Evolutionary conservation across 2,888 invertebrate species (phyloP).

Genomic region (Dasypolia templi): DNA sequence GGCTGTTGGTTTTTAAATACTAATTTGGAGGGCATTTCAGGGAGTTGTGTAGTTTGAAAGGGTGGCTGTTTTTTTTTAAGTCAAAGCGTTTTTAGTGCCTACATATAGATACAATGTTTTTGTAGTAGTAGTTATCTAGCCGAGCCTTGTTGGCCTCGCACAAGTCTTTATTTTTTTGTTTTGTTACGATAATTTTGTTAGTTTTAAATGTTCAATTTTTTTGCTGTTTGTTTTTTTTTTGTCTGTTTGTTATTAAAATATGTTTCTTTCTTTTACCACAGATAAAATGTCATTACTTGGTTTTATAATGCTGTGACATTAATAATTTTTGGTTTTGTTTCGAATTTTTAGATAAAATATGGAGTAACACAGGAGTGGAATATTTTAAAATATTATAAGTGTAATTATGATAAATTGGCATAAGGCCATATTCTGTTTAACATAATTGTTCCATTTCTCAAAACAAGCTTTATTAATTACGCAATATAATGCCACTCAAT

Average conservation of each 20-base stretch:
- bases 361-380: background rate
- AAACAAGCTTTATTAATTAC: constrained; percentile 18
- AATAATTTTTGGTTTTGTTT: background rate
- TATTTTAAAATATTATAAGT: background rate
- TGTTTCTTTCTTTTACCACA: background rate
- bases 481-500: constrained; percentile 32
- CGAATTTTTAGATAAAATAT: background rate
- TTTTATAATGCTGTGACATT: background rate
- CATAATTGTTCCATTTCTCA: constrained; percentile 1
- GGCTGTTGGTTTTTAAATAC: constrained; percentile 46
- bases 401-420: too few relatives aligned
- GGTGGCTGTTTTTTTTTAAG: background rate
- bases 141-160: too few relatives aligned
- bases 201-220: too few relatives aligned
- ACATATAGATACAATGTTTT: background rate
- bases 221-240: too few relatives aligned
- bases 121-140: background rate
- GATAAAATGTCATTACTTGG: background rate
- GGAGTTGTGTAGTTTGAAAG: constrained; percentile 1
- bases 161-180: too few relatives aligned
- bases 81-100: background rate
- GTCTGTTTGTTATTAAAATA: too few relatives aligned
- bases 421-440: background rate
- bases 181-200: too few relatives aligned
- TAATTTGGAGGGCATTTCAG: constrained; percentile 3